Percentiles rank a stretch among this genome's conserved stretches.
Conservation (phyloP, 1,140 invertebrate species). For the Elysia chlorotica region DNA sequence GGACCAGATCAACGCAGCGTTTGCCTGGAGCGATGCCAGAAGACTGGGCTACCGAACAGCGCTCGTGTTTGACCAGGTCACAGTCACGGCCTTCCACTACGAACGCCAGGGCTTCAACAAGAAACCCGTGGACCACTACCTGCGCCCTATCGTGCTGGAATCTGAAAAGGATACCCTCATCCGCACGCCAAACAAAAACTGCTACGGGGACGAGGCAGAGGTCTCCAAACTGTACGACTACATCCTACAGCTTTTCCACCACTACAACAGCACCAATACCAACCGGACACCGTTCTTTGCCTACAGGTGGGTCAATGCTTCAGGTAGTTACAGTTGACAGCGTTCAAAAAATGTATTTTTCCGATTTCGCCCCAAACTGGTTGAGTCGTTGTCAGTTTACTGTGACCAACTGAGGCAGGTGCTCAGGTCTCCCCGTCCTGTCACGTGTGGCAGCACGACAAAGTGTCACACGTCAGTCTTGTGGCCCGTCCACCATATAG, state of each 20-base stretch:
- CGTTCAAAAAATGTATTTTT: no score
- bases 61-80: neutral
- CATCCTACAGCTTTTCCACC: neutral
- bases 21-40: neutral
- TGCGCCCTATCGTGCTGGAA: neutral
- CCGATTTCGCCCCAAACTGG: no score
- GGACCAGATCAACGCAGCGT: neutral
- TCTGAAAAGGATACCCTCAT: neutral
- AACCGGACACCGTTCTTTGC: no score
- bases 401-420: no score
- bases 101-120: constrained; percentile 1
- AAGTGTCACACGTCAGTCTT: no score
- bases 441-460: no score
- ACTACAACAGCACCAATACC: neutral
- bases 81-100: constrained; percentile 10
- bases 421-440: no score
- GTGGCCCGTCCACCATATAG: no score
- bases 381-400: no score
- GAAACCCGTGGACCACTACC: neutral
- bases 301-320: no score
- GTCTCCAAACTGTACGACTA: neutral
- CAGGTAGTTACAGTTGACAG: no score
- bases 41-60: constrained; percentile 1
- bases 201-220: neutral
- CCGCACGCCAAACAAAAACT: neutral